Evolutionary conservation across 2,888 invertebrate genomes (phyloP), one percentile per base, ranked within the genome.

Genomic region (Scaptomyza polygonia): DNA sequence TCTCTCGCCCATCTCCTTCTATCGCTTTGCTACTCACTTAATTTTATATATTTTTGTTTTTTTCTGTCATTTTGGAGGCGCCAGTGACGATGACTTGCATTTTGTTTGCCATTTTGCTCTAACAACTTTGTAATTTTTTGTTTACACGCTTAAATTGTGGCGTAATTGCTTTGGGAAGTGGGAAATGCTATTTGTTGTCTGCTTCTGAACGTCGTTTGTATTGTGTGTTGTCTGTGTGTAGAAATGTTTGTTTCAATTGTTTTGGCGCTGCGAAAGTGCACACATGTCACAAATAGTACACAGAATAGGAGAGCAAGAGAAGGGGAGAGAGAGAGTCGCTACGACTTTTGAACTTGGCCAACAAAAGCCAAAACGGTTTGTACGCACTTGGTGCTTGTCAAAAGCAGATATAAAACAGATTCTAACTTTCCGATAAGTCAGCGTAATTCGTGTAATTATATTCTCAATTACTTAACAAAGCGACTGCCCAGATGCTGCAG

Each of bases 371-470:
- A 73, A 48, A 21, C 14, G 36, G 1, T 30, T 34, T 16, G 32
- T 32, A 71, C 83, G 77, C 83, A 82, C 83, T 83, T 67, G 57
- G 48, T 65, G 58, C 55, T 39, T 84, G 84, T 88, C 88, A 86
- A 67, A 57, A 53, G 48, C 88, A 88, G 25, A 84, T 77, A 86
- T 83, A 69, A 84, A 85, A 77, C 69, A 88, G 89, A 90, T 90
- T 76, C 71, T 78, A 73, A 76, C 74, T 54, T 61, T 42, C 32
- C 72, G 90, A 90, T 90, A 90, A 86, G 82, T 79, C 2, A 25
- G 55, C 68, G 88, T 90, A 89, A 90, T 90, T 90, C 88, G 80
- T 88, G 88, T 90, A 90, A 90, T 90, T 90, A 90, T 90, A 88
- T 87, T 90, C 90, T 90, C 90, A 88, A 90, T 89, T 90, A 84